phyloP scores from a whole-genome alignment of 2,113 vertebrate species.

The Oxyura jamaicensis region DNA sequence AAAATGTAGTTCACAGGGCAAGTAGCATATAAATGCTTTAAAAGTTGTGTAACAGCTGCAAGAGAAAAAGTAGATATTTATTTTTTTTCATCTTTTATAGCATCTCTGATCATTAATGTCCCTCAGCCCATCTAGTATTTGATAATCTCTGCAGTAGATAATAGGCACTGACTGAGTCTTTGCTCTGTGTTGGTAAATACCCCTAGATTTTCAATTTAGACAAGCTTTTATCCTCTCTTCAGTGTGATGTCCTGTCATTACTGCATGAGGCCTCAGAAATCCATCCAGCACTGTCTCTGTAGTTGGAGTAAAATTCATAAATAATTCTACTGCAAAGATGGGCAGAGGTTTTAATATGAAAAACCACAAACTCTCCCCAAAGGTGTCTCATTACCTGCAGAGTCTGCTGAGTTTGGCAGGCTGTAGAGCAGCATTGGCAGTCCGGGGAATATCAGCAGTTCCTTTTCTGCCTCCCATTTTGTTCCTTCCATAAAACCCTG shows the following conservation, averaged over 20 bases:
- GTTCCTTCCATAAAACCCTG: conserved; percentile 5
- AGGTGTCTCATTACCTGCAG: not conserved
- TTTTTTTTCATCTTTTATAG: not conserved
- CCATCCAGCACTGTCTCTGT: not conserved
- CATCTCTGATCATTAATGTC: not conserved
- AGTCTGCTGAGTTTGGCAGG: not conserved
- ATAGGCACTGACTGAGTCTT: not conserved
- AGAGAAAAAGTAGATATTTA: not conserved
- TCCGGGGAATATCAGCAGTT: not conserved
- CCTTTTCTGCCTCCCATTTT: not conserved
- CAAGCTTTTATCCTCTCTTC: not conserved
- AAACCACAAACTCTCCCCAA: not conserved
- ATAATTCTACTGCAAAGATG: not conserved
- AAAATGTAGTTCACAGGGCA: not conserved
- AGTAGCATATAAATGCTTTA: not conserved
- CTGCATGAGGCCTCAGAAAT: not conserved
- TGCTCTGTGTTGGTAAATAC: not conserved
- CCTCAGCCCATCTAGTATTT: not conserved
- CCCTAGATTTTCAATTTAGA: not conserved
- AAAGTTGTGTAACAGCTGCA: not conserved
- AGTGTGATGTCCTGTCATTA: not conserved
- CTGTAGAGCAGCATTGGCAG: not conserved
- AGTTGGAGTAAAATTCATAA: not conserved
- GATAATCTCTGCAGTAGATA: not conserved
- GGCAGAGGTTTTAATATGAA: not conserved